phyloP scores from a whole-genome alignment of 2,113 vertebrate genomes.

The Acrocephalus kingi region DNA sequence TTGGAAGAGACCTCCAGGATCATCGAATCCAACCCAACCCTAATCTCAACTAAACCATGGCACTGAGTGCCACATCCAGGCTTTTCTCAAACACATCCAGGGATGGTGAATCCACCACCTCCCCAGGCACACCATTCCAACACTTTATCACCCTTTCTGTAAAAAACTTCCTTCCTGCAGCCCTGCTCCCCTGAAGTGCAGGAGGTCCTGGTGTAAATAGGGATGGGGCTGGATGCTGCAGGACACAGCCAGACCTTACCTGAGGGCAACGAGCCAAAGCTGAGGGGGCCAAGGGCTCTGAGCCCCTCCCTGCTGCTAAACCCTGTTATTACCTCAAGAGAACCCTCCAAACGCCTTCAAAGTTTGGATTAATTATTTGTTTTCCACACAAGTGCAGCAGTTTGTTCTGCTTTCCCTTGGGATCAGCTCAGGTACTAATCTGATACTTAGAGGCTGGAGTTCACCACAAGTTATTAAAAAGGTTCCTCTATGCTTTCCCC shows the following conservation, averaged over 20 bases:
- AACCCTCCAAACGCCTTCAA: background rate
- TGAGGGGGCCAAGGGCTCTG: background rate
- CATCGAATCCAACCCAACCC: too few relatives aligned
- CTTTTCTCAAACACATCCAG: too few relatives aligned
- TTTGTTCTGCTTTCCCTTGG: background rate
- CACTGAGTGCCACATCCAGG: too few relatives aligned
- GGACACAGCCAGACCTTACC: background rate
- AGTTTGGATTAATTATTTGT: background rate
- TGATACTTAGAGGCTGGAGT: background rate
- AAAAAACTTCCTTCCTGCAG: too few relatives aligned
- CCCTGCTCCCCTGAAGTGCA: background rate
- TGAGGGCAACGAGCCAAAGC: background rate
- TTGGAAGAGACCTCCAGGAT: too few relatives aligned
- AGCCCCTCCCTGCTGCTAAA: accelerated
- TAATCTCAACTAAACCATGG: too few relatives aligned
- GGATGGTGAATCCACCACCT: too few relatives aligned
- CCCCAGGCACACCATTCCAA: too few relatives aligned
- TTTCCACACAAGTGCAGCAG: background rate
- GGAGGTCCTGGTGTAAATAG: background rate
- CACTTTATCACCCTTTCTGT: too few relatives aligned
- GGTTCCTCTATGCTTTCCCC: background rate
- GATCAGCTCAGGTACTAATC: background rate
- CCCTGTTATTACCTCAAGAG: background rate
- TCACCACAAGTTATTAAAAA: background rate
- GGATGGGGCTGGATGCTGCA: background rate